These are phyloP conservation scores for Coelinius sp. DNA, from an alignment of 2,888 invertebrate species.

Conservation along the genomic window DNA sequence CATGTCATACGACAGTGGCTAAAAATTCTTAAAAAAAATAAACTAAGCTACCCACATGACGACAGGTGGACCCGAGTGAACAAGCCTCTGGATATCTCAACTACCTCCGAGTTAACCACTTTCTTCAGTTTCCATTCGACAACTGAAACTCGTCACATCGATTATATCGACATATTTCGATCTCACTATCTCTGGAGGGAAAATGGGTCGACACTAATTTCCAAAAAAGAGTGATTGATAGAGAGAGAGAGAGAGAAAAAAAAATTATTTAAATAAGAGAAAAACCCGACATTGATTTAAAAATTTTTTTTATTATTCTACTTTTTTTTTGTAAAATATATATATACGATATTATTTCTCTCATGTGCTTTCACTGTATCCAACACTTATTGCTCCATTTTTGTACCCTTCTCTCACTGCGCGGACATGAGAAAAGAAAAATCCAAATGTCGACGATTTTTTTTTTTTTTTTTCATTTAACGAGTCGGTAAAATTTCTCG, in stretches of 20 bases:
- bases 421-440: neutral
- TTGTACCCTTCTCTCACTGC: conserved; percentile 27
- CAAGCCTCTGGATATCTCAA: neutral
- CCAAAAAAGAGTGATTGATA: neutral
- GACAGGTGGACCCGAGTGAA: neutral
- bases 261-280: neutral
- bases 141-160: neutral
- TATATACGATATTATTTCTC: conserved; percentile 13
- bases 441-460: neutral
- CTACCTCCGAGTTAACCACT: conserved; percentile 1
- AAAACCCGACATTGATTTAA: neutral
- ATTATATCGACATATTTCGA: neutral
- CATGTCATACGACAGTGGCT: neutral
- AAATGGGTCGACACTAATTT: conserved; percentile 25
- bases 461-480: neutral
- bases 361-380: conserved; percentile 38
- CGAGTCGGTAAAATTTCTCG: conserved; percentile 3
- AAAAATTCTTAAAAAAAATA: neutral
- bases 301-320: neutral
- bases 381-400: conserved; percentile 38
- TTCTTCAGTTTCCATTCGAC: conserved; percentile 8
- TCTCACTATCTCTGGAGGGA: conserved; percentile 1
- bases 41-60: neutral
- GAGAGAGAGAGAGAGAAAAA: neutral
- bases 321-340: conserved; percentile 21